Evolutionary conservation across 1,140 invertebrate species (phyloP), one percentile per base, ranked within the genome.

Genomic region (Neuroterus valhalla): DNA sequence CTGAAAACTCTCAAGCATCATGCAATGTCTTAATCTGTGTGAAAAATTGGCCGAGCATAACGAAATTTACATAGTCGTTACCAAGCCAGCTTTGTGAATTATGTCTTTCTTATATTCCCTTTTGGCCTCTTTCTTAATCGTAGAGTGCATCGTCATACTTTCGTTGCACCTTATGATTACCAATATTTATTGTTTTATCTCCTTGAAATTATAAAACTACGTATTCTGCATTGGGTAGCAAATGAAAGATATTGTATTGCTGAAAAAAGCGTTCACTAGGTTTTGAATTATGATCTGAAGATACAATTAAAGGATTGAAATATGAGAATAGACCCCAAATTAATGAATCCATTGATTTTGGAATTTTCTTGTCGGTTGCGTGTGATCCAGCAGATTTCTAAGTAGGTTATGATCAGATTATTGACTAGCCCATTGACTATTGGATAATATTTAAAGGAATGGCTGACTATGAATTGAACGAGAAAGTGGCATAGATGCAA

Each of bases 51-150:
- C 77, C 72, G 78, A 68, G 78, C 74, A 74, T 80, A 84, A 83
- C 81, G 81, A 83, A 85, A 85, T 85, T 85, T 85, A 75, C 84
- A 85, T 85, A 85, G 82, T 82, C 82, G 81, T 85, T 84, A 84
- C 76, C 68, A 73, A 71, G 70, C 75, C 68, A 78, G 78, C 76
- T 82, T 82, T 78, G 74, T 73, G 74, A 78, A 19, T 48, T 48
- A 48, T 5, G 15, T 48, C n/a, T 48, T 19, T 48, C n/a, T 48
- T 48, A 48, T 8, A 48, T n/a, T 48, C 15, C 17, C 46, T 48
- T 3, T 3, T n/a, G 4, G 46, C 15, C 46, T n/a, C 14, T 3
- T 48, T 48, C 17, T 48, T 48, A 48, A 48, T 48, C 17, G 17
- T 48, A 48, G 4, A 48, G 46, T 48, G 17, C 46, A 19, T 48